phyloP scores from a whole-genome alignment of 2,888 invertebrate species.

The Dichetophora obliterata region DNA sequence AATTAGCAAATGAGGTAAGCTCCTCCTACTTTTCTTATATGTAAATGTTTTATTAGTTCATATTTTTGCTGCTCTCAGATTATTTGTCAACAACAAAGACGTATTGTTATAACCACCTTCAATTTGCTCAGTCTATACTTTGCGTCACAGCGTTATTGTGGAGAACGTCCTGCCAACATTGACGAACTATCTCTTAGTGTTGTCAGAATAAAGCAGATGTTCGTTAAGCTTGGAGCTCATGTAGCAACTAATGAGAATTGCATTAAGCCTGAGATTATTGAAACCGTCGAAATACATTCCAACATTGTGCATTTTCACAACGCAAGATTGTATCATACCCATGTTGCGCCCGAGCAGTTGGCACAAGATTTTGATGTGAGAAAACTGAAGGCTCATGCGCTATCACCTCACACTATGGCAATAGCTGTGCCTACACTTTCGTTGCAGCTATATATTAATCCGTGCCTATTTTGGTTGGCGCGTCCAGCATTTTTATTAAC shows the following conservation, averaged over 20 bases:
- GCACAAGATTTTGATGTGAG: constrained; percentile 67
- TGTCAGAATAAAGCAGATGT: constrained; percentile 59
- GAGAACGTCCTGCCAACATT: constrained; percentile 57
- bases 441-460: constrained; percentile 83
- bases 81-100: constrained; percentile 78
- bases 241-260: constrained; percentile 70
- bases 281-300: constrained; percentile 74
- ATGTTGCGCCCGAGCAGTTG: constrained; percentile 60
- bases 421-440: constrained; percentile 79
- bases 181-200: constrained; percentile 61
- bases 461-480: constrained; percentile 78
- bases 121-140: constrained; percentile 76
- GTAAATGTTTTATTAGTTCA: not conserved
- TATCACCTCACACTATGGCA: constrained; percentile 78
- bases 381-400: constrained; percentile 73
- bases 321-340: constrained; percentile 59
- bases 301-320: constrained; percentile 64
- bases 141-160: constrained; percentile 61
- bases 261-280: constrained; percentile 71
- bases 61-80: constrained; percentile 66
- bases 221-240: constrained; percentile 68
- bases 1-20: constrained; percentile 75
- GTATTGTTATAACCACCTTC: constrained; percentile 79
- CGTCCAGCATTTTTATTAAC: constrained; percentile 75
- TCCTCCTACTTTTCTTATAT: not conserved